Base-by-base conservation (phyloP, 2,888 invertebrate genomes). In the Metellina segmentata region DNA sequence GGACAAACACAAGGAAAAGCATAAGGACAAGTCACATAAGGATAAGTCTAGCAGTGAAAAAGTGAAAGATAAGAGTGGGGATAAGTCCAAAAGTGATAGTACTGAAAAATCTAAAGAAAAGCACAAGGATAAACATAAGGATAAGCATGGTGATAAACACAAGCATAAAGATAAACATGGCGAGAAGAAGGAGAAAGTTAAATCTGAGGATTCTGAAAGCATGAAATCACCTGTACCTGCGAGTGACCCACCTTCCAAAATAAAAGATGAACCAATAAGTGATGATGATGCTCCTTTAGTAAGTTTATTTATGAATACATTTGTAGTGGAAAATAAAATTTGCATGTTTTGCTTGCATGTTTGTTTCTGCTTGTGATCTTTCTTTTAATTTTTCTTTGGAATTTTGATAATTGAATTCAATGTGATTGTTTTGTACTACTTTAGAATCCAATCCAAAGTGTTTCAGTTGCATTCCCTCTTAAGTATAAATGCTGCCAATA, bases 231-330 rank as follows among this genome's bases (percentile, higher is more conserved):
- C 13, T 69, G 70, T 48, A 16, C 19, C 34, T 70, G 11, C 49
- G 20, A 85, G 53, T n/a, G 52, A 72, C 7, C 52, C 82, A 71
- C 48, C 53, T 16, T 5, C n/a, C n/a, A 74, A 79, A 51, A 11
- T 89, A 7, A 93, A 93, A 70, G 85, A 85, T 6, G 93, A 93
- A 74, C 70, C 61, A 7, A 13, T 88, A 4, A 97, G 96, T 93
- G 97, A 97, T 94, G 97, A 98, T 94, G 97, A 98, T 95, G 94
- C 96, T 81, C 97, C 97, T 93, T 95, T 97, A 96, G 97, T 97
- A 96, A 95, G 95, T 94, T 89, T 74, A 4, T 34, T 34, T 34
- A 34, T 34, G 4, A 34, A 34, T 34, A 34, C 34, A 34, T 34
- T 34, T 34, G 34, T 34, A 34, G 1, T 34, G 34, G 34, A 34